phyloP scores from a whole-genome alignment of 2,113 vertebrate genomes.

The Meles meles region DNA sequence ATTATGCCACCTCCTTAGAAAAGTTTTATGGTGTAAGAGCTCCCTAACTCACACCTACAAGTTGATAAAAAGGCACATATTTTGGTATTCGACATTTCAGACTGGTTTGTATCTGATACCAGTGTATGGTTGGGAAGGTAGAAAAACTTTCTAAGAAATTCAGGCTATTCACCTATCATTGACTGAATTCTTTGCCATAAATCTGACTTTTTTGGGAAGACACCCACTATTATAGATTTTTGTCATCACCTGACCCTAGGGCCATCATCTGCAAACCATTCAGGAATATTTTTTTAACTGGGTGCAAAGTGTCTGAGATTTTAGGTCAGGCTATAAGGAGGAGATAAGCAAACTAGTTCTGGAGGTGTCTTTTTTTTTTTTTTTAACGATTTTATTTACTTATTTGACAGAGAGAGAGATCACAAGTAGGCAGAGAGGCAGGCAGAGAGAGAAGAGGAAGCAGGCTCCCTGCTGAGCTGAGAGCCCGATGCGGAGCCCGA shows the following conservation, averaged over 20 bases:
- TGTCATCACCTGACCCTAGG: neutral
- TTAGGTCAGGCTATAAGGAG: neutral
- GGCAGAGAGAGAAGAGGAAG: too few relatives aligned
- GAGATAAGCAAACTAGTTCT: neutral
- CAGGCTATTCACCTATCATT: neutral
- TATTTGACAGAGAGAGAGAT: too few relatives aligned
- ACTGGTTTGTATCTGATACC: neutral
- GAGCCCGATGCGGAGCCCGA: too few relatives aligned
- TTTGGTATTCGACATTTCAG: neutral
- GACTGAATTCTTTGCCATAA: neutral
- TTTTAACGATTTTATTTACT: too few relatives aligned
- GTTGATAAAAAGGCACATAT: neutral
- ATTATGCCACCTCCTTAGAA: neutral
- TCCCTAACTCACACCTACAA: neutral
- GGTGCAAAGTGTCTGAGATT: neutral
- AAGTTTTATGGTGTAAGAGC: neutral
- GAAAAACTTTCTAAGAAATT: slow-evolving; percentile 26
- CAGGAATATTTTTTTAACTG: slow-evolving; percentile 14
- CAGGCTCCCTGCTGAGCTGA: too few relatives aligned
- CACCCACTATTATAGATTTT: neutral
- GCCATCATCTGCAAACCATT: neutral
- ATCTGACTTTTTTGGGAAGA: neutral
- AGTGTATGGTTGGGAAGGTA: neutral
- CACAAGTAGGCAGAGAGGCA: too few relatives aligned
- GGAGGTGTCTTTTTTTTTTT: too few relatives aligned